phyloP scores from a whole-genome alignment of 2,797 vertebrate genomes.

The Sarcoramphus papa region DNA sequence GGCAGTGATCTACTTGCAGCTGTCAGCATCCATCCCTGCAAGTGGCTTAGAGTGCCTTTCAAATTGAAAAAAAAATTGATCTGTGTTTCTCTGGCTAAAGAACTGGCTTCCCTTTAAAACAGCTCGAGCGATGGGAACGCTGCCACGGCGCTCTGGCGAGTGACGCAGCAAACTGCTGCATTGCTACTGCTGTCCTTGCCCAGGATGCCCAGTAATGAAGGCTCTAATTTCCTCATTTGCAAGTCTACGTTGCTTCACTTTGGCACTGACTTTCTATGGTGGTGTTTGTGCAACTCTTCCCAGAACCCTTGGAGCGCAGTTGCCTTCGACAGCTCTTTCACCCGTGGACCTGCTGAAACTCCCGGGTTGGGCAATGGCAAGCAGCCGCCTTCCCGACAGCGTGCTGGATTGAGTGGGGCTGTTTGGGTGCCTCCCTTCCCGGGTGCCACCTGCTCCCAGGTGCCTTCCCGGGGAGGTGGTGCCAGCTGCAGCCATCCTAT shows the following conservation, averaged over 20 bases:
- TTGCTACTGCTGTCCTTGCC: neutral
- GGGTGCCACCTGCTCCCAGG: neutral
- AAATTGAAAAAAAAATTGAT: accelerated
- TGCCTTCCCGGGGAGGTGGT: neutral
- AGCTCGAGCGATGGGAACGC: neutral
- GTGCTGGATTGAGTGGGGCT: neutral
- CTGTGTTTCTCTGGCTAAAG: neutral
- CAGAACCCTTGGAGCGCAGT: neutral
- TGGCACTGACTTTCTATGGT: neutral
- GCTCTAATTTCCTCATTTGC: neutral
- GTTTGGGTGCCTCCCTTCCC: neutral
- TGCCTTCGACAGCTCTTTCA: neutral
- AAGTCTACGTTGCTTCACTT: neutral
- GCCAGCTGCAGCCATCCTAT: neutral
- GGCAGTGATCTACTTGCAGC: neutral
- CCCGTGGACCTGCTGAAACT: neutral
- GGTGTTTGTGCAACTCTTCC: neutral
- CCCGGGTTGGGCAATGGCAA: neutral
- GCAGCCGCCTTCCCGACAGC: accelerated
- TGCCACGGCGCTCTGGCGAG: neutral
- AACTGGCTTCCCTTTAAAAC: neutral
- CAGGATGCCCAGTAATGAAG: neutral
- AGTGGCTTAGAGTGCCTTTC: neutral
- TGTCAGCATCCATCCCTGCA: neutral
- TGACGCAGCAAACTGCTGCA: constrained; percentile 20